A percentile compares a stretch with the other conserved stretches of the same genome.
Evolutionary conservation across 2,797 vertebrate species (phyloP).

Genomic region (Protosalanx chinensis): DNA sequence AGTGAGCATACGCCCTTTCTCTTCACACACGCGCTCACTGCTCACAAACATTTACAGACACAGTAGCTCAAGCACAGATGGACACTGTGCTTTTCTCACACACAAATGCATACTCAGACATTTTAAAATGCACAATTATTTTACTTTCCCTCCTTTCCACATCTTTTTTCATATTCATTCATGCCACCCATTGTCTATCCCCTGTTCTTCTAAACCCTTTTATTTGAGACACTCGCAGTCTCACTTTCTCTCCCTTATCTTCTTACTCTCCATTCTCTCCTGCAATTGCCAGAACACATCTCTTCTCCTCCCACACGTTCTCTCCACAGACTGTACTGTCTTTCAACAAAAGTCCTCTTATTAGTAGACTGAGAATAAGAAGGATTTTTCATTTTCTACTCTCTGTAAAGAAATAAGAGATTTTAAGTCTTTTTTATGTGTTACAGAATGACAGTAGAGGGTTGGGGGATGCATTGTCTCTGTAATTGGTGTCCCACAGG

Average conservation of each 20-base stretch:
- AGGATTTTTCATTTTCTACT: slow-evolving; percentile 28
- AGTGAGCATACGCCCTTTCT: slow-evolving; percentile 64
- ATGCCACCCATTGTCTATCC: neutral
- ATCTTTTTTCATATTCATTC: neutral
- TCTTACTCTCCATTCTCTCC: slow-evolving; percentile 37
- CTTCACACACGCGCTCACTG: neutral
- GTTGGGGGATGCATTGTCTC: neutral
- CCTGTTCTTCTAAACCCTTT: neutral
- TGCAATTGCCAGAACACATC: neutral
- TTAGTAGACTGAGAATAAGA: slow-evolving; percentile 40
- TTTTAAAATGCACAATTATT: neutral
- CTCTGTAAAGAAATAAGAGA: slow-evolving; percentile 20
- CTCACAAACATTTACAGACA: slow-evolving; percentile 11
- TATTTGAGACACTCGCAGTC: slow-evolving; percentile 5
- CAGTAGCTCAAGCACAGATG: neutral
- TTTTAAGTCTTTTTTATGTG: slow-evolving; percentile 18
- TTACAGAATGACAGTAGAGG: slow-evolving; percentile 21
- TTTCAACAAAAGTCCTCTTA: slow-evolving; percentile 39
- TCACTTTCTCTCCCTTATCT: slow-evolving; percentile 33
- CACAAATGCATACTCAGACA: slow-evolving; percentile 13
- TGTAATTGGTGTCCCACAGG: slow-evolving; percentile 14
- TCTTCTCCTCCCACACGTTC: slow-evolving; percentile 5
- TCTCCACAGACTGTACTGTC: slow-evolving; percentile 28
- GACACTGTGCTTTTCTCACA: slow-evolving; percentile 2
- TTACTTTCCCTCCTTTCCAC: too few relatives aligned